Conservation (phyloP, 2,797 vertebrate species). For the Helostoma temminkii region DNA sequence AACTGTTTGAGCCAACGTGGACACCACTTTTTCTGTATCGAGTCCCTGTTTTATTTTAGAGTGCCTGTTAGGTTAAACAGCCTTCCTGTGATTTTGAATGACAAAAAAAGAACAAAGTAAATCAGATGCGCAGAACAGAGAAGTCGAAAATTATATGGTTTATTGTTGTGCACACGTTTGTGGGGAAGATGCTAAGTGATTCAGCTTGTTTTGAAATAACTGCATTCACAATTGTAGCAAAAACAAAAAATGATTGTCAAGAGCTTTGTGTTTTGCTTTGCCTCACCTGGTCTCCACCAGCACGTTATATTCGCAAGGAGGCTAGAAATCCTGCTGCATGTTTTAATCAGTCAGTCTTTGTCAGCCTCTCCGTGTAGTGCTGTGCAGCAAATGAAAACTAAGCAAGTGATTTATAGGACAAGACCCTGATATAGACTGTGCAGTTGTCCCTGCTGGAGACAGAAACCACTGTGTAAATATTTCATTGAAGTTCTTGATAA, state of each 20-base stretch:
- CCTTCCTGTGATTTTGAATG: conserved; percentile 34
- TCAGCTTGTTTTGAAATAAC: conserved; percentile 58
- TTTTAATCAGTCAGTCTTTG: conserved; percentile 67
- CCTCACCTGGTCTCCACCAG: conserved; percentile 49
- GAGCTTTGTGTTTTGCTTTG: conserved; percentile 47
- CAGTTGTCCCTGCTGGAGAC: conserved; percentile 9
- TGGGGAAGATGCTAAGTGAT: conserved; percentile 39
- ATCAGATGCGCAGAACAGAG: conserved; percentile 43
- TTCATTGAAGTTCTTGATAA: conserved; percentile 11
- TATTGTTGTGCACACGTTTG: no score
- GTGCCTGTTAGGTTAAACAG: conserved; percentile 40
- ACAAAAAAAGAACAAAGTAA: conserved; percentile 55
- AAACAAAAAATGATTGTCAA: conserved; percentile 41
- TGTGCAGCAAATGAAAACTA: conserved; percentile 49
- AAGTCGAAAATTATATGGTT: conserved; percentile 30
- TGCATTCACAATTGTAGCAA: conserved; percentile 53
- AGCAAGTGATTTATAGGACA: conserved; percentile 40
- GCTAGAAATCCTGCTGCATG: conserved; percentile 46
- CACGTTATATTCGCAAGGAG: conserved; percentile 33
- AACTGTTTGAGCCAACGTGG: conserved; percentile 27
- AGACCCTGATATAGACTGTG: conserved; percentile 30
- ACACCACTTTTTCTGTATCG: conserved; percentile 55
- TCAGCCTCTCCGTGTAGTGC: conserved; percentile 37
- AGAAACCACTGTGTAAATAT: conserved; percentile 25
- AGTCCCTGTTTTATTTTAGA: conserved; percentile 41